A percentile compares a stretch with the other conserved stretches of the same genome.
Conservation (phyloP, 2,797 vertebrate genomes). For the Silurus lanzhouensis region DNA sequence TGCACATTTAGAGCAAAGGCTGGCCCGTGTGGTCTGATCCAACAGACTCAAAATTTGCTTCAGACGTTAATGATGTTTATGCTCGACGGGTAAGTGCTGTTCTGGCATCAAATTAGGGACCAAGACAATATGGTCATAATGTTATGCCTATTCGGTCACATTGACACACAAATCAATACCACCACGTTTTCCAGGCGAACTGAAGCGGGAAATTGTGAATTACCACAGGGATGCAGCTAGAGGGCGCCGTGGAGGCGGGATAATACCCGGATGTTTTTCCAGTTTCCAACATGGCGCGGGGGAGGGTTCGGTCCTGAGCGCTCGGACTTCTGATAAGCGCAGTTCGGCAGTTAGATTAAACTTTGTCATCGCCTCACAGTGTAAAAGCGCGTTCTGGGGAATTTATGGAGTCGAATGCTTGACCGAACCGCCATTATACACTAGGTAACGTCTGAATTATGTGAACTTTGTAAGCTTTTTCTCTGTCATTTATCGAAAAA, state of each 20-base stretch:
- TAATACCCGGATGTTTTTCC: conserved; percentile 52
- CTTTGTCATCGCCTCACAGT: conserved; percentile 20
- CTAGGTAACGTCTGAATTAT: not conserved
- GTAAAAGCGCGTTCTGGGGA: conserved; percentile 1
- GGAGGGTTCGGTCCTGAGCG: conserved; percentile 29
- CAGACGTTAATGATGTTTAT: no score
- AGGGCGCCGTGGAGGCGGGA: not conserved
- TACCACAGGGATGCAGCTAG: not conserved
- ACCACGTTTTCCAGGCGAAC: no score
- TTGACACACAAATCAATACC: no score
- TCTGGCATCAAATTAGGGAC: no score
- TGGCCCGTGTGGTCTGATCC: no score
- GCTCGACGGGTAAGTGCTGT: no score
- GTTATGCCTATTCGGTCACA: no score
- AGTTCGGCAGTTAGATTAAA: conserved; percentile 40
- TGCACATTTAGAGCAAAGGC: no score
- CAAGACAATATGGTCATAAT: no score
- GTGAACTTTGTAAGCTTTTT: not conserved
- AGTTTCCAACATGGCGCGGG: conserved; percentile 52
- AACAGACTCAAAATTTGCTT: no score
- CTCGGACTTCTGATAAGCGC: conserved; percentile 35
- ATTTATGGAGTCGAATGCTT: conserved; percentile 43
- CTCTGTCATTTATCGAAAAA: conserved; percentile 9
- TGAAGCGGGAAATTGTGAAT: no score
- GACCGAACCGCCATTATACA: not conserved